Percentiles rank a stretch among this genome's conserved stretches.
Evolutionary conservation across 2,113 vertebrate genomes (phyloP).

Genomic region (Festucalex cinctus): DNA sequence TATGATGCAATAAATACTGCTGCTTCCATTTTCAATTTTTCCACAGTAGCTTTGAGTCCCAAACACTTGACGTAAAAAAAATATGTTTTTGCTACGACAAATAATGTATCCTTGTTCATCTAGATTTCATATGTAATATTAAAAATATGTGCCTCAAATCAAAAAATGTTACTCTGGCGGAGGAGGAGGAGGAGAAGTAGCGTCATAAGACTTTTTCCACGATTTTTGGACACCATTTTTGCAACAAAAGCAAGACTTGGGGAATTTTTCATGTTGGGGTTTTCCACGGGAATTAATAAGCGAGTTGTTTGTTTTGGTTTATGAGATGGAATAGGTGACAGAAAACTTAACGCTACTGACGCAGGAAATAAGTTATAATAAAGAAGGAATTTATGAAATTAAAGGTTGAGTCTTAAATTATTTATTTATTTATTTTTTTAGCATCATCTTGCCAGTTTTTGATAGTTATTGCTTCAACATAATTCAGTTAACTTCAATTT

Average conservation of each 20-base stretch:
- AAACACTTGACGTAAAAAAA: not conserved
- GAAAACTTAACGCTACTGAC: no score
- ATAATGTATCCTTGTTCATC: not conserved
- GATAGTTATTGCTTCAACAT: not conserved
- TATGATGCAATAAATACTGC: constrained; percentile 61
- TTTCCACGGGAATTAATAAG: not conserved
- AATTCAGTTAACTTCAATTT: not conserved
- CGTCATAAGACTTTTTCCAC: not conserved
- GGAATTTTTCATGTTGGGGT: not conserved
- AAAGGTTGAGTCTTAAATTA: no score
- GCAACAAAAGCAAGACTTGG: not conserved
- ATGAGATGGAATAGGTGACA: not conserved
- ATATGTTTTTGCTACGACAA: not conserved
- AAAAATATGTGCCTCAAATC: no score
- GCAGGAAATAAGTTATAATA: no score
- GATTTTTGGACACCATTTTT: not conserved
- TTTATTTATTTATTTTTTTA: no score
- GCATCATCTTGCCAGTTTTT: no score
- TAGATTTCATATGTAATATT: no score
- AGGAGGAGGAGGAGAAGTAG: not conserved
- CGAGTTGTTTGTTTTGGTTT: not conserved
- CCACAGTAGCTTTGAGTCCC: not conserved
- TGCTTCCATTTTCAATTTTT: not conserved
- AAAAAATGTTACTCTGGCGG: no score
- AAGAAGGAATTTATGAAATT: no score